These are phyloP conservation scores for Ascaphus truei DNA, from an alignment of 2,113 vertebrate species.

Conservation along the genomic window DNA sequence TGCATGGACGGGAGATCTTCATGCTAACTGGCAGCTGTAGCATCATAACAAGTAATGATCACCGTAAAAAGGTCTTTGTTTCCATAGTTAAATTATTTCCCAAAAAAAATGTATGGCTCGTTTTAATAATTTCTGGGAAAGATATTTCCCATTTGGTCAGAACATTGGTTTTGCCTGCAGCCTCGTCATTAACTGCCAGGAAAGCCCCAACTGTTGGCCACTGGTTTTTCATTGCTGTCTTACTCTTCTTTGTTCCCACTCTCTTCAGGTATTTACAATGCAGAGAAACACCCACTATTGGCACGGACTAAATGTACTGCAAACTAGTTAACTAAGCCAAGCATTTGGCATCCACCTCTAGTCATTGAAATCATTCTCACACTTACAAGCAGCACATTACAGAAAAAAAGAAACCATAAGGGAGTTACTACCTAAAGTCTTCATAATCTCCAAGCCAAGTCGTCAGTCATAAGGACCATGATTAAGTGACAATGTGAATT, in stretches of 20 bases:
- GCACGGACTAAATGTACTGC: constrained; percentile 23
- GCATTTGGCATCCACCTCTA: background rate
- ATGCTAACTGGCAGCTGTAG: background rate
- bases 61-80: background rate
- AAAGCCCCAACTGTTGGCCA: background rate
- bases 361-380: constrained; percentile 1
- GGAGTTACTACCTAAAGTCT: background rate
- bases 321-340: constrained; percentile 20
- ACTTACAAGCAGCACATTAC: background rate
- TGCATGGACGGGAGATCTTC: background rate
- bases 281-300: constrained; percentile 16
- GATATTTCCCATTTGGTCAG: background rate
- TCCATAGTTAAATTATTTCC: background rate
- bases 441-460: background rate
- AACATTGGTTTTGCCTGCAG: background rate
- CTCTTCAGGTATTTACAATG: constrained; percentile 16
- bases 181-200: background rate
- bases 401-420: background rate
- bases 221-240: constrained; percentile 11
- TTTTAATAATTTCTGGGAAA: background rate
- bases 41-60: background rate
- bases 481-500: background rate
- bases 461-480: background rate
- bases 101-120: background rate
- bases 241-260: constrained; percentile 3